Conservation (phyloP, 1,140 invertebrate genomes). For the Zaprionus tsacasi region DNA sequence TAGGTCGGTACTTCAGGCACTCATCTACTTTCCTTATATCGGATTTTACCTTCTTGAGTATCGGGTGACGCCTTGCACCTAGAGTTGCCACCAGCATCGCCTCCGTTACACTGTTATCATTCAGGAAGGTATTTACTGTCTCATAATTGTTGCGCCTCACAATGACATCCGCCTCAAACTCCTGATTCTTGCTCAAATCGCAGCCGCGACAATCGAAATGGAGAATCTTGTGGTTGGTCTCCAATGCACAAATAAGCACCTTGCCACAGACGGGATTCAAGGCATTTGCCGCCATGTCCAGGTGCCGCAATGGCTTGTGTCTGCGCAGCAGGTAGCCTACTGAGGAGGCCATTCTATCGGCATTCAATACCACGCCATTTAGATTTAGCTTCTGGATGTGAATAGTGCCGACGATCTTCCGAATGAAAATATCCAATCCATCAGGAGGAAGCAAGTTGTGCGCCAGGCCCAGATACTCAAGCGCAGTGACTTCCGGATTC, state of each 20-base stretch:
- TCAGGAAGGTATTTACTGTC: slow-evolving; percentile 20
- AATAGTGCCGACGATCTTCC: slow-evolving; percentile 38
- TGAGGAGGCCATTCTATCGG: neutral
- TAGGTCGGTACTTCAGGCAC: neutral
- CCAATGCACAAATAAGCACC: slow-evolving; percentile 32
- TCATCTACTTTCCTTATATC: neutral
- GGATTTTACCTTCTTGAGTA: slow-evolving; percentile 32
- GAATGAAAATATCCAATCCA: slow-evolving; percentile 33
- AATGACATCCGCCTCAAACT: slow-evolving; percentile 64
- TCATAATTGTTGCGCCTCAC: slow-evolving; percentile 63
- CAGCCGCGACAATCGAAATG: slow-evolving; percentile 65
- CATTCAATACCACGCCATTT: slow-evolving; percentile 14
- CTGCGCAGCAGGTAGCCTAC: slow-evolving; percentile 38
- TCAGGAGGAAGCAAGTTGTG: slow-evolving; percentile 45
- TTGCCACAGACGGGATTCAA: slow-evolving; percentile 14
- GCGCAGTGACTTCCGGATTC: neutral
- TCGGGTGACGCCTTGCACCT: slow-evolving; percentile 36
- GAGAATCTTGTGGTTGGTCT: slow-evolving; percentile 33
- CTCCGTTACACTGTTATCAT: slow-evolving; percentile 15
- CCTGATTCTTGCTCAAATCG: slow-evolving; percentile 39
- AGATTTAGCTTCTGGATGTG: slow-evolving; percentile 58
- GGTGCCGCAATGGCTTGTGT: slow-evolving; percentile 42
- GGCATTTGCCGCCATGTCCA: slow-evolving; percentile 54
- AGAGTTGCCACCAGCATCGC: slow-evolving; percentile 24
- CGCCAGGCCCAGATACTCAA: slow-evolving; percentile 67